Percentiles rank a stretch among this genome's conserved stretches.
These are phyloP conservation scores for Luidia sarsii DNA, from an alignment of 53 echinoderm and acorn worm genomes.

Conservation along the genomic window DNA sequence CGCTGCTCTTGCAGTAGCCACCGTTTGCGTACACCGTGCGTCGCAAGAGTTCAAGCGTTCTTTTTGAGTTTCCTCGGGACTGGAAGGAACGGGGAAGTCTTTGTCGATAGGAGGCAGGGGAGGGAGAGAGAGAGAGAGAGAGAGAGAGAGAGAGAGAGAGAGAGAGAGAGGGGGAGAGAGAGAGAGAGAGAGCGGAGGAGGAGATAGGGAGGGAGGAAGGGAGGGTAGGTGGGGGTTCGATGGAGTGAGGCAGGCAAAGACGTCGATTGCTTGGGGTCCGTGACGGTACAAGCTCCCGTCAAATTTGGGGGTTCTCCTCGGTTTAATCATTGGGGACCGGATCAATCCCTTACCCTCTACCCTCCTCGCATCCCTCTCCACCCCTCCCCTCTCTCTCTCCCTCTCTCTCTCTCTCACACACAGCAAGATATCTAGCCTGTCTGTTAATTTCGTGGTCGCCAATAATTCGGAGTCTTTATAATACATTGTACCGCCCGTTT, in stretches of 20 bases:
- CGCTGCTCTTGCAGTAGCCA: too few species aligned
- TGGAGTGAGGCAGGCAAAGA: too few species aligned
- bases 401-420: too few species aligned
- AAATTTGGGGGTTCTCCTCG: constrained; percentile 25
- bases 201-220: neutral
- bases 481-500: neutral
- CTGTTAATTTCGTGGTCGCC: constrained; percentile 16
- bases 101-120: too few species aligned
- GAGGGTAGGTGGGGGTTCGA: neutral
- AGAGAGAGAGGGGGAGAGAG: too few species aligned
- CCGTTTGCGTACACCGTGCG: too few species aligned
- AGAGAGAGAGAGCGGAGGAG: too few species aligned
- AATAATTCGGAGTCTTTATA: neutral
- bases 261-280: neutral
- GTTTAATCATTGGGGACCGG: constrained; percentile 30
- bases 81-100: too few species aligned
- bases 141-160: neutral
- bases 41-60: too few species aligned
- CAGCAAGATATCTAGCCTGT: neutral
- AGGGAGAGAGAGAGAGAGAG: neutral
- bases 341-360: neutral
- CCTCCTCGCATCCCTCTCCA: too few species aligned
- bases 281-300: constrained; percentile 44
- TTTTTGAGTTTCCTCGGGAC: too few species aligned
- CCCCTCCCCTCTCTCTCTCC: too few species aligned